phyloP scores from a whole-genome alignment of 1,140 invertebrate genomes.

The Drosophila obscura region DNA sequence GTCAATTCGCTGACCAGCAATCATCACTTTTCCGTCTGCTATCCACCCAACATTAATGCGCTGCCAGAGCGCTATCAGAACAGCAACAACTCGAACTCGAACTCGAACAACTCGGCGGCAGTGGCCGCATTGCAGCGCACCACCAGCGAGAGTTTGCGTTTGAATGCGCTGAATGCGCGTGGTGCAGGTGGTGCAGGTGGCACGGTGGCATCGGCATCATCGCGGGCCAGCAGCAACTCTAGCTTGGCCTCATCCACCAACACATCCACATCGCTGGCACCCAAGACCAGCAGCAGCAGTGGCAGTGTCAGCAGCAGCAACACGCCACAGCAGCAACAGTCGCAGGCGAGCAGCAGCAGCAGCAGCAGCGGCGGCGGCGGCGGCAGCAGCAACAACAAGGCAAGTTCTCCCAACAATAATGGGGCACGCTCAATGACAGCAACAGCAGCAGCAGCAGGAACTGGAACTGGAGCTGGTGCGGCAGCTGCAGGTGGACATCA shows the following conservation, averaged over 20 bases:
- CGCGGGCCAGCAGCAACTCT: constrained; percentile 50
- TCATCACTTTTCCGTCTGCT: constrained; percentile 53
- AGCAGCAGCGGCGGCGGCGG: constrained; percentile 27
- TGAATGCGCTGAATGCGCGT: constrained; percentile 77
- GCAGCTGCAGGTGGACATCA: constrained; percentile 35
- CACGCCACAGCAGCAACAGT: constrained; percentile 34
- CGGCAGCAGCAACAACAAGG: constrained; percentile 51
- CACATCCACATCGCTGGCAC: constrained; percentile 63
- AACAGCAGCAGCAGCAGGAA: constrained; percentile 20
- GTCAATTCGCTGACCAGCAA: constrained; percentile 70
- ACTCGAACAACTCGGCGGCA: constrained; percentile 25
- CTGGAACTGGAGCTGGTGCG: constrained; percentile 25
- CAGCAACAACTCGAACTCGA: constrained; percentile 20
- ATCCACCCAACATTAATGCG: constrained; percentile 33
- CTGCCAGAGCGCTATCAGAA: constrained; percentile 25
- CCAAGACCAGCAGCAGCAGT: constrained; percentile 64
- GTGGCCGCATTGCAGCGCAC: constrained; percentile 86
- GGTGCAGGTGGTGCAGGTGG: constrained; percentile 37
- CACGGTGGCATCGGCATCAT: constrained; percentile 21
- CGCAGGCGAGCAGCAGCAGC: constrained; percentile 13
- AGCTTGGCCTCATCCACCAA: constrained; percentile 83
- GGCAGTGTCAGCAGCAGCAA: constrained; percentile 27
- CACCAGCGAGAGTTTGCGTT: constrained; percentile 90
- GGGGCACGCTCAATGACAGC: constrained; percentile 44
- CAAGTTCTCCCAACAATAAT: constrained; percentile 80